Conservation (phyloP, 2,113 vertebrate genomes). For the Sphyrna mokarran region DNA sequence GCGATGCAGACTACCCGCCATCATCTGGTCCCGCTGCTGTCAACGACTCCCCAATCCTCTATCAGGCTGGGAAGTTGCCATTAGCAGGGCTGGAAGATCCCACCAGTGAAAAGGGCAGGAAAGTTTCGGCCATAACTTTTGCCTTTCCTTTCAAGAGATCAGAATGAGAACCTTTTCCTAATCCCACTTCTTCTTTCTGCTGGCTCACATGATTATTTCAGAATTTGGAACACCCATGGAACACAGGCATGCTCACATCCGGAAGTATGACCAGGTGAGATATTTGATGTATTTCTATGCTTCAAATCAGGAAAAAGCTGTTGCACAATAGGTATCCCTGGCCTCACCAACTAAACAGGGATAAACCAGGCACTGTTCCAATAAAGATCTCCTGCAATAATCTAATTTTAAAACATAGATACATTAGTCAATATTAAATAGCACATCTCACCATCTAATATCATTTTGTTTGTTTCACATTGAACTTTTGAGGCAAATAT, state of each 20-base stretch:
- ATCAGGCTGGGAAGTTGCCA: too few species aligned
- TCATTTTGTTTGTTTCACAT: neutral
- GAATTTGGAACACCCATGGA: conserved; percentile 1
- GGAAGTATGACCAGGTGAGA: neutral
- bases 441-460: neutral
- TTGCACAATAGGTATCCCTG: neutral
- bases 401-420: neutral
- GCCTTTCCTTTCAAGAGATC: neutral
- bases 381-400: neutral
- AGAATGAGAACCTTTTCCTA: neutral
- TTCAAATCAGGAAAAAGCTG: neutral
- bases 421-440: neutral
- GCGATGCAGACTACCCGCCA: too few species aligned
- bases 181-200: neutral
- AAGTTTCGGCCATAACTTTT: neutral
- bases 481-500: neutral
- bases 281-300: neutral
- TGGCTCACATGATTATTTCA: neutral
- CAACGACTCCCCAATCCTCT: too few species aligned
- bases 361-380: neutral
- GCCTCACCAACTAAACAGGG: too few species aligned
- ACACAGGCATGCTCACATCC: neutral
- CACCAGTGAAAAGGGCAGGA: too few species aligned
- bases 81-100: too few species aligned
- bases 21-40: too few species aligned